Conservation (phyloP, 1,140 invertebrate genomes). For the Drosophila sp. region DNA sequence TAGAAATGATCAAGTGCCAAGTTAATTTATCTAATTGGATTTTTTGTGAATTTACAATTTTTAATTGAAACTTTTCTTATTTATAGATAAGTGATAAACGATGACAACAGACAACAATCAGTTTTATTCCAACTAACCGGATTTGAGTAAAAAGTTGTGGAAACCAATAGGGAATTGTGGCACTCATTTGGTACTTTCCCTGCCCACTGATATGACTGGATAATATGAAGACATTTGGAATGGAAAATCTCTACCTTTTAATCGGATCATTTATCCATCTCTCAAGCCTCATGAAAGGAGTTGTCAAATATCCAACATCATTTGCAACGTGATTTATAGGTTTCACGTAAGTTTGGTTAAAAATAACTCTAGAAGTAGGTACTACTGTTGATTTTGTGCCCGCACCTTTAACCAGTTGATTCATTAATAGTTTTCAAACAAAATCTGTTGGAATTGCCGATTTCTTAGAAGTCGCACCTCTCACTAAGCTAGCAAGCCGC, state of each 20-base stretch:
- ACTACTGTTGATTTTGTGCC: conserved; percentile 11
- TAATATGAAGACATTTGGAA: not conserved
- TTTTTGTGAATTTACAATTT: not conserved
- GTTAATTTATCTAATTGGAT: conserved; percentile 3
- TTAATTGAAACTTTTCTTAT: not conserved
- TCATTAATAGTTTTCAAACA: conserved; percentile 5
- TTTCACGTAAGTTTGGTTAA: not conserved
- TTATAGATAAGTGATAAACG: conserved; percentile 1
- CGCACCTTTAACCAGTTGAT: conserved; percentile 5
- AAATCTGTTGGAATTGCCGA: conserved; percentile 13
- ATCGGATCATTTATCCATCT: not conserved
- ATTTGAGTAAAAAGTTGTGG: not conserved
- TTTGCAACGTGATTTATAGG: conserved; percentile 1
- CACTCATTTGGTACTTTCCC: not conserved
- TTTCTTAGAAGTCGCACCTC: conserved; percentile 17
- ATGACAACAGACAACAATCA: not conserved
- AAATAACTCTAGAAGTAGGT: not conserved
- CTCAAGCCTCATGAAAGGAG: not conserved
- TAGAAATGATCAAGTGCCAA: not conserved
- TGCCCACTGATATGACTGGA: not conserved
- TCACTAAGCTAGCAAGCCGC: not conserved
- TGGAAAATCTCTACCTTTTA: not conserved
- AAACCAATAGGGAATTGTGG: no score
- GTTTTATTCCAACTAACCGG: not conserved
- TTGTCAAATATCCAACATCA: not conserved